Percentiles rank a stretch among this genome's conserved stretches.
Evolutionary conservation across 92 coral and sea anemone genomes (phyloP).

Genomic region (Phymanthus crucifer): DNA sequence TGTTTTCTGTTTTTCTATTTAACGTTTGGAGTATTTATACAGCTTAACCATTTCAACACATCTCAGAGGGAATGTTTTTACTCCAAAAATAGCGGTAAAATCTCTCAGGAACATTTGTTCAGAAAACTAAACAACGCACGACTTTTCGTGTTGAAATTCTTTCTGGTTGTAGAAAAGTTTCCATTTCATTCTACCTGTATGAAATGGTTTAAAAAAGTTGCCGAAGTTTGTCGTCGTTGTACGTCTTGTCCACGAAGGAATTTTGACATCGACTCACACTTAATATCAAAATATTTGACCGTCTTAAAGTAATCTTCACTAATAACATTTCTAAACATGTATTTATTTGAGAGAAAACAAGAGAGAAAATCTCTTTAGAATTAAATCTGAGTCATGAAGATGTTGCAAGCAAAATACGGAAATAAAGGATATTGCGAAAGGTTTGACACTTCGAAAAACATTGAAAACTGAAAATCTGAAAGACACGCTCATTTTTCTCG

Average conservation of each 20-base stretch:
- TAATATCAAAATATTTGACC: background rate
- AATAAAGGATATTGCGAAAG: background rate
- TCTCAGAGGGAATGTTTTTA: background rate
- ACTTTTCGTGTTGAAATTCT: background rate
- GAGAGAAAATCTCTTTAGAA: background rate
- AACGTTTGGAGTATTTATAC: background rate
- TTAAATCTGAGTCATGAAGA: slow-evolving; percentile 1
- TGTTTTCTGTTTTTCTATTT: slow-evolving; percentile 21
- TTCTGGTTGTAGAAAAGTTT: background rate
- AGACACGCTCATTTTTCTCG: too few relatives aligned
- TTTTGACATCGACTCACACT: background rate
- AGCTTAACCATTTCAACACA: slow-evolving; percentile 3
- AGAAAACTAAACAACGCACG: background rate
- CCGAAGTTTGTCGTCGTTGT: background rate
- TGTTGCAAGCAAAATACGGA: background rate
- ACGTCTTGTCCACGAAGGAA: background rate
- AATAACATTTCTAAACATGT: slow-evolving; percentile 1
- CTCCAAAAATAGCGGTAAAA: background rate
- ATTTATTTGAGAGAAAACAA: slow-evolving; percentile 23
- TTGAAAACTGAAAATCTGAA: too few relatives aligned
- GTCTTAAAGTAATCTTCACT: slow-evolving; percentile 14
- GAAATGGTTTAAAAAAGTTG: background rate
- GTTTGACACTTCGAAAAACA: background rate
- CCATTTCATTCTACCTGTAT: background rate
- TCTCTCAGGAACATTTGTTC: background rate